A percentile compares a stretch with the other conserved stretches of the same genome.
phyloP scores from a whole-genome alignment of 2,113 vertebrate genomes.

The Gobius niger region DNA sequence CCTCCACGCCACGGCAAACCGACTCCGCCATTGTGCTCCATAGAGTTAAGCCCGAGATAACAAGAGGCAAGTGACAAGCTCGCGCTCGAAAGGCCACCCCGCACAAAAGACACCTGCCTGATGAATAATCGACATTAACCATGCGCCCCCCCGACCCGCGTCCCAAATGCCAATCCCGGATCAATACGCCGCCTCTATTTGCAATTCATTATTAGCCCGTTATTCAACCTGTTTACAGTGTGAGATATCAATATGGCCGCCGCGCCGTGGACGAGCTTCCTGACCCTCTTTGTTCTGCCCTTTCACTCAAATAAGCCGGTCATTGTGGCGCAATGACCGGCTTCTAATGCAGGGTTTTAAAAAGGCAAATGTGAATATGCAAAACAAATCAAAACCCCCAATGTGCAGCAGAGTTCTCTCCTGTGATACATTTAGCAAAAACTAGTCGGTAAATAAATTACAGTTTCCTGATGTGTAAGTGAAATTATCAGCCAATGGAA shows the following conservation, averaged over 20 bases:
- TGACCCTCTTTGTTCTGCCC: no score
- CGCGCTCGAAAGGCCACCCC: slow-evolving; percentile 78
- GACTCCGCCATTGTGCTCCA: slow-evolving; percentile 61
- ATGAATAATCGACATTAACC: slow-evolving; percentile 77
- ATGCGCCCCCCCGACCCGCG: slow-evolving; percentile 37
- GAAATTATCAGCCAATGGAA: no score
- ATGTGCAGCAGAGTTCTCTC: no score
- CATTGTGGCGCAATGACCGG: no score
- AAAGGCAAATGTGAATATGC: no score
- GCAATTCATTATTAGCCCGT: slow-evolving; percentile 86
- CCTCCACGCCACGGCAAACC: slow-evolving; percentile 41
- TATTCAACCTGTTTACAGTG: slow-evolving; percentile 80
- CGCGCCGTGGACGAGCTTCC: slow-evolving; percentile 11
- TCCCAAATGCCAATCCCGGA: slow-evolving; percentile 76
- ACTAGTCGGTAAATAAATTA: no score
- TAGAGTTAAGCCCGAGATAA: slow-evolving; percentile 72
- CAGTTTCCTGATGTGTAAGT: no score
- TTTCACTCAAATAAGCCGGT: no score
- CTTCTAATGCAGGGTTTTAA: no score
- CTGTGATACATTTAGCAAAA: no score
- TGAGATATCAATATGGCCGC: slow-evolving; percentile 59
- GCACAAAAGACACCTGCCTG: slow-evolving; percentile 76
- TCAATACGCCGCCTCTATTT: slow-evolving; percentile 82
- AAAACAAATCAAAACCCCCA: no score
- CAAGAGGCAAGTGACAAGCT: slow-evolving; percentile 79